Percentiles rank a stretch among this genome's conserved stretches.
These are phyloP conservation scores for Stomatorhinus ivindoensis DNA, from an alignment of 2,113 vertebrate genomes.

Conservation along the genomic window DNA sequence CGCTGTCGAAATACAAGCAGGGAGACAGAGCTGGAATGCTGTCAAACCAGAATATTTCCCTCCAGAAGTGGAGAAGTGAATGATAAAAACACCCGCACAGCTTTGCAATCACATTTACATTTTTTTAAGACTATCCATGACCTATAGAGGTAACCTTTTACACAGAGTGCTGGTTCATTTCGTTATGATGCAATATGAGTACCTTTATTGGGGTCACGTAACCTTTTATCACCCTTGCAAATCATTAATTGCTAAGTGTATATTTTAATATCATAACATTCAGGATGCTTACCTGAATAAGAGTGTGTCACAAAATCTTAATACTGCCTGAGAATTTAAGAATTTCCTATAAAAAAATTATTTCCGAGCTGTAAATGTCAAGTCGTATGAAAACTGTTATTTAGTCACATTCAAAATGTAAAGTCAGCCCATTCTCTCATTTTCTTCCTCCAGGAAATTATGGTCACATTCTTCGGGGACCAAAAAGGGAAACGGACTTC, in stretches of 20 bases:
- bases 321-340: neutral
- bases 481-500: conserved; percentile 45
- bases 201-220: neutral
- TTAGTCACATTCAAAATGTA: neutral
- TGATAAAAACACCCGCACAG: conserved; percentile 20
- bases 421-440: conserved; percentile 26
- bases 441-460: conserved; percentile 40
- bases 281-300: neutral
- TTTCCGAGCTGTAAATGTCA: conserved; percentile 13
- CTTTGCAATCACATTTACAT: neutral
- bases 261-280: neutral
- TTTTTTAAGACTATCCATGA: neutral
- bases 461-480: conserved; percentile 32
- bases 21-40: neutral
- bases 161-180: neutral
- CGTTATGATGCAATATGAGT: neutral
- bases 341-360: conserved; percentile 8
- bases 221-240: neutral
- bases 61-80: conserved; percentile 9
- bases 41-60: neutral
- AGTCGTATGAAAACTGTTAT: neutral
- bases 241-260: neutral
- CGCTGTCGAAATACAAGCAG: neutral
- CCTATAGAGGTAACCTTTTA: neutral
- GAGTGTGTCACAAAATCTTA: neutral